phyloP scores from a whole-genome alignment of 1,140 invertebrate genomes.

The Papilio dardanus region DNA sequence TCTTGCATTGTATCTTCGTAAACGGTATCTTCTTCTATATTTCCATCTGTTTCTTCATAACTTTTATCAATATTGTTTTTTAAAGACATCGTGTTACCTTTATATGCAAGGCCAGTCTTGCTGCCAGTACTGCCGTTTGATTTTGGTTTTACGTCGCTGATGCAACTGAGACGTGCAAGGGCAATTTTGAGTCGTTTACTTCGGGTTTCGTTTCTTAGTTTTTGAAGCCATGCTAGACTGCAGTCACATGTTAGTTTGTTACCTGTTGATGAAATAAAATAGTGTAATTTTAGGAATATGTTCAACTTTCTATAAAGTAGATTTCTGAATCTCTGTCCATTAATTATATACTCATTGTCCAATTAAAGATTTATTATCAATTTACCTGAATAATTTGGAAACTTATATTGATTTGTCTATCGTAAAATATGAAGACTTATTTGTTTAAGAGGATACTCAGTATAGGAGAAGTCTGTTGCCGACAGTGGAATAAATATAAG shows the following conservation, averaged over 20 bases:
- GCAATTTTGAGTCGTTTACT: conserved; percentile 85
- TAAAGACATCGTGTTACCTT: conserved; percentile 45
- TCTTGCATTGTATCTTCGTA: conserved; percentile 75
- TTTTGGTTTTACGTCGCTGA: conserved; percentile 82
- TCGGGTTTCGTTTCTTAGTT: conserved; percentile 87
- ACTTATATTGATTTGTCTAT: background rate
- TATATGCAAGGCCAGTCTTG: conserved; percentile 43
- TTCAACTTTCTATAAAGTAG: too few relatives aligned
- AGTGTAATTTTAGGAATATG: background rate
- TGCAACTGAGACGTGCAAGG: conserved; percentile 86
- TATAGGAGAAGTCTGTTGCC: background rate
- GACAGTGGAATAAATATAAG: background rate
- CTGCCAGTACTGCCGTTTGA: conserved; percentile 50
- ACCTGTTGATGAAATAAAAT: conserved; percentile 81
- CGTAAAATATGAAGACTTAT: background rate
- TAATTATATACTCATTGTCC: too few relatives aligned
- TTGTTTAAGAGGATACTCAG: background rate
- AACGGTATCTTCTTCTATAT: conserved; percentile 57
- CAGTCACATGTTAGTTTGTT: conserved; percentile 91
- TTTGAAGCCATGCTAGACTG: conserved; percentile 89
- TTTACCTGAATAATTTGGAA: too few relatives aligned
- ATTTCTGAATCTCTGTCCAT: too few relatives aligned
- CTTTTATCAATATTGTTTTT: conserved; percentile 56
- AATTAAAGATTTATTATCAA: too few relatives aligned
- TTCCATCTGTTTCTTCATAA: conserved; percentile 63